Percentiles rank a stretch among this genome's conserved stretches.
Evolutionary conservation across 1,140 invertebrate species (phyloP).

Genomic region (Littorina saxatilis): DNA sequence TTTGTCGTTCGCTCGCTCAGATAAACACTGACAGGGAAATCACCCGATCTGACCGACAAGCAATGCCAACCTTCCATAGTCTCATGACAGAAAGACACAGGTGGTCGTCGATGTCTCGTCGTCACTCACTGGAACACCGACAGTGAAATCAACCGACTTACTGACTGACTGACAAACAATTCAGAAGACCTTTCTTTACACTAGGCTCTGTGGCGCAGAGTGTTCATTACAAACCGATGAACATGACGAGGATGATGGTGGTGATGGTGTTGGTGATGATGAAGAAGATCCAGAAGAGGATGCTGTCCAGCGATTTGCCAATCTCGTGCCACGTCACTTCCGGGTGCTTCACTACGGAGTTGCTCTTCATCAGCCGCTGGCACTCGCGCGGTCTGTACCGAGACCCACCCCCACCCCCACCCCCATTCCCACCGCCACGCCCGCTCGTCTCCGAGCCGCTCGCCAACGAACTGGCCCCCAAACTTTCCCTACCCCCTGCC

Average conservation of each 20-base stretch:
- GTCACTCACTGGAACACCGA: too few species aligned
- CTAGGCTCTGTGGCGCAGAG: too few species aligned
- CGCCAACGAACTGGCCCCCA: neutral
- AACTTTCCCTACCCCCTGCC: too few species aligned
- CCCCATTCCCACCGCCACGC: neutral
- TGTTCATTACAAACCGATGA: conserved; percentile 38
- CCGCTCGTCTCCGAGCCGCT: neutral
- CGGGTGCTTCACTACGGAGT: conserved; percentile 3
- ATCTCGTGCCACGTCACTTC: conserved; percentile 56
- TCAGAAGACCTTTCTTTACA: too few species aligned
- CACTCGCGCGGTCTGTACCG: conserved; percentile 35
- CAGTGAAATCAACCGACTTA: too few species aligned
- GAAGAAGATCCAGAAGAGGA: conserved; percentile 54
- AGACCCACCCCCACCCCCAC: neutral
- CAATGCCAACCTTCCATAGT: too few species aligned
- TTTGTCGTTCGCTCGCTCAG: too few species aligned
- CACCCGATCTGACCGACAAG: too few species aligned
- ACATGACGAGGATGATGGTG: conserved; percentile 43
- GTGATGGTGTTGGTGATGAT: conserved; percentile 52
- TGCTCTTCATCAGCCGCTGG: conserved; percentile 37
- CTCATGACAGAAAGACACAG: too few species aligned
- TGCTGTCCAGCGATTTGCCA: conserved; percentile 54
- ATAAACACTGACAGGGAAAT: too few species aligned
- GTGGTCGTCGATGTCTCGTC: too few species aligned
- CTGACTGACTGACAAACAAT: too few species aligned